Evolutionary conservation across 2,888 invertebrate genomes (phyloP), one percentile per base, ranked within the genome.

Genomic region (Serrognathus titanus): DNA sequence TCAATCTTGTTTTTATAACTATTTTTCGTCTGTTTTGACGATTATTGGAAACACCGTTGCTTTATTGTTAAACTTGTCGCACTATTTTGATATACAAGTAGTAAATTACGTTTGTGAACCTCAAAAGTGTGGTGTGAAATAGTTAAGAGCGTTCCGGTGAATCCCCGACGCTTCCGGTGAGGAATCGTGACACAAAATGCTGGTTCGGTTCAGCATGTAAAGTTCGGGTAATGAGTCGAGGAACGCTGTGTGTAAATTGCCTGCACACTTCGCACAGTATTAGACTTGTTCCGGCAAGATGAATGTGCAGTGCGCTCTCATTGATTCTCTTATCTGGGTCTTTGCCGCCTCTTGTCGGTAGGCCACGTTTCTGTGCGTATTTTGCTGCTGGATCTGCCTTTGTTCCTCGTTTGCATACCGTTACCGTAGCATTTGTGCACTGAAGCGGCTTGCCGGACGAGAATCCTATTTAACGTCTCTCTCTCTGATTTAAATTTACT

Each of bases 141-240:
- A 48, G 48, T 48, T 48, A 48, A 48, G 48, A 11, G 48, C 48
- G 24, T 48, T 48, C 48, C 48, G 48, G 24, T 48, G 11, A 48
- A 51, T 51, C 24, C 51, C 41, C 36, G 12, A 13, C 16, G 37
- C n/a, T 43, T 31, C 24, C 20, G 40, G n/a, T 6, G 10, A 9
- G 24, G 24, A 43, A 37, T 51, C 43, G 11, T 43, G 40, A 51
- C 40, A 40, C 43, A 11, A 38, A 12, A 38, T n/a, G 38, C 4
- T 6, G 24, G 40, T 40, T 12, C 40, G 40, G 11, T 12, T 40
- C 40, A 40, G 40, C 12, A 40, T 40, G 40, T 12, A 40, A 40
- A 40, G 40, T 40, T 40, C 40, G 12, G 12, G 40, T 40, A 40
- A 40, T 40, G 40, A 40, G 40, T 40, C 12, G 40, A 6, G 11